A percentile compares a stretch with the other conserved stretches of the same genome.
phyloP scores from a whole-genome alignment of 2,888 invertebrate genomes.

The Cenopis cana region DNA sequence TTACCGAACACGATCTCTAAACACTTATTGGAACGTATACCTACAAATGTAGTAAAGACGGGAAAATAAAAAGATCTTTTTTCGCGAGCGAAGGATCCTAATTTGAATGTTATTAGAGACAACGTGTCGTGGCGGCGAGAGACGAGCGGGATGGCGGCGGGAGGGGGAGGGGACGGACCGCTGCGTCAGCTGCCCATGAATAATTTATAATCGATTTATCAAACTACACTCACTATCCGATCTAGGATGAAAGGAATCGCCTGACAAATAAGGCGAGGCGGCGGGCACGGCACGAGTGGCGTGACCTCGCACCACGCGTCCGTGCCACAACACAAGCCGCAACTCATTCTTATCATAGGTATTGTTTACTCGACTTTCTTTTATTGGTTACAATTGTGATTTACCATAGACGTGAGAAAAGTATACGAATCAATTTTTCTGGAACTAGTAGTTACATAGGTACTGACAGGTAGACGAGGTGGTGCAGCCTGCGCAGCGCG shows the following conservation, averaged over 20 bases:
- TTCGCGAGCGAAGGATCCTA: slow-evolving; percentile 28
- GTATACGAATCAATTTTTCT: too few species aligned
- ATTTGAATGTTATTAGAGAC: slow-evolving; percentile 45
- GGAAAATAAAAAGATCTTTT: slow-evolving; percentile 23
- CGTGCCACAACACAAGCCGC: not conserved
- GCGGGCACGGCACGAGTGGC: too few species aligned
- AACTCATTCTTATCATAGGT: not conserved
- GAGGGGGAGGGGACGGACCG: slow-evolving; percentile 12
- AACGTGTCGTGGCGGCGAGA: slow-evolving; percentile 28
- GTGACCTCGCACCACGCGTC: not conserved
- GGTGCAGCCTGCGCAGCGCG: slow-evolving; percentile 78
- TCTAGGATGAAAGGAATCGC: slow-evolving; percentile 22
- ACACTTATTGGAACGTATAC: slow-evolving; percentile 14
- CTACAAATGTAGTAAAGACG: slow-evolving; percentile 22
- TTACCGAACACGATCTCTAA: slow-evolving; percentile 14
- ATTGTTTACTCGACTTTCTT: not conserved
- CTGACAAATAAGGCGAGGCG: slow-evolving; percentile 33
- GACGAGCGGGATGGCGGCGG: slow-evolving; percentile 17
- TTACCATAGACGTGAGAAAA: not conserved
- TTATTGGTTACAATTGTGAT: slow-evolving; percentile 2
- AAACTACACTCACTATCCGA: slow-evolving; percentile 45
- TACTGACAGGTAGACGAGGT: slow-evolving; percentile 81
- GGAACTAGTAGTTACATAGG: not conserved
- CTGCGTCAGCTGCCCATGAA: slow-evolving; percentile 49
- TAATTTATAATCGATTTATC: slow-evolving; percentile 52